These are phyloP conservation scores for Cyprinus carpio DNA, from an alignment of 2,113 vertebrate species.

Conservation along the genomic window DNA sequence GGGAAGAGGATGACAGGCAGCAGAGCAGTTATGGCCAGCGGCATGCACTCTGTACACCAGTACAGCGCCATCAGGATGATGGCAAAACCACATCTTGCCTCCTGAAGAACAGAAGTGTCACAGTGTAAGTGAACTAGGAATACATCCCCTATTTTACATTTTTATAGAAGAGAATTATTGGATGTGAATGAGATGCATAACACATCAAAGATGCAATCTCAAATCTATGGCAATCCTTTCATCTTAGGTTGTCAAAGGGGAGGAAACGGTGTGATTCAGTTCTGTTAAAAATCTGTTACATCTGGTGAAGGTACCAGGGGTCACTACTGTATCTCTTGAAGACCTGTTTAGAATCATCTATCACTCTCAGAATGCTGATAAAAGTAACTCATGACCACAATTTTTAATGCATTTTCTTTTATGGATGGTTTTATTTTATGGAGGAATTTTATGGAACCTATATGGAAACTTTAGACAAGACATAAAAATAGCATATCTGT, in stretches of 20 bases:
- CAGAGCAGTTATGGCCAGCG: constrained; percentile 86
- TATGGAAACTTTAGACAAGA: too few species aligned
- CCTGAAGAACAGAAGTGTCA: constrained; percentile 69
- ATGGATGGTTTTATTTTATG: too few species aligned
- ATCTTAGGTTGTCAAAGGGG: neutral
- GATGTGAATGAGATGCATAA: neutral
- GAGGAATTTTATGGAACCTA: neutral
- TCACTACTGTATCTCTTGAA: constrained; percentile 32
- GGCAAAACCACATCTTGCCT: constrained; percentile 81
- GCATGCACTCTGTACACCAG: constrained; percentile 93
- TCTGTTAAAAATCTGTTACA: neutral
- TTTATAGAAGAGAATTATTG: neutral
- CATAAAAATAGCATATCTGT: too few species aligned
- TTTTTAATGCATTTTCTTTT: too few species aligned
- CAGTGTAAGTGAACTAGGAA: neutral
- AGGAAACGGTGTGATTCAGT: neutral
- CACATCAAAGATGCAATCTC: neutral
- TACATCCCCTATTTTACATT: neutral
- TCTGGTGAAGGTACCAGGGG: neutral
- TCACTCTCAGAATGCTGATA: constrained; percentile 51
- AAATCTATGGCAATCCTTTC: neutral
- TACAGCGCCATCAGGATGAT: constrained; percentile 91
- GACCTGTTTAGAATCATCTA: constrained; percentile 45
- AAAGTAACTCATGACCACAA: constrained; percentile 49
- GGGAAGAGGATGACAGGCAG: constrained; percentile 89